Evolutionary conservation across 2,113 vertebrate genomes (phyloP).

Genomic region (Corvus moneduloides): DNA sequence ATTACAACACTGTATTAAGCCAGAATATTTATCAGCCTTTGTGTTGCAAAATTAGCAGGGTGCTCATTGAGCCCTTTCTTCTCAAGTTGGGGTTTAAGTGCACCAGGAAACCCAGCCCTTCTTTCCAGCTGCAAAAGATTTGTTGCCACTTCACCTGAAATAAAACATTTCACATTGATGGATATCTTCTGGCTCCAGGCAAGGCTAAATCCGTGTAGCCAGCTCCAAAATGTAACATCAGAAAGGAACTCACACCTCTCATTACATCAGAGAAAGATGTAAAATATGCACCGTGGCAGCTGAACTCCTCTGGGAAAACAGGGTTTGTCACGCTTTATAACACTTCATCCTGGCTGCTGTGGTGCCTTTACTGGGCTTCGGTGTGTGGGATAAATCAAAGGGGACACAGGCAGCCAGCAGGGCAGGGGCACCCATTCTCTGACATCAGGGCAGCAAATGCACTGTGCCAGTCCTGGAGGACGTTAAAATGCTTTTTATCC

Average conservation of each 20-base stretch:
- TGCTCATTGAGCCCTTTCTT: not conserved
- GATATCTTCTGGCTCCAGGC: conserved; percentile 3
- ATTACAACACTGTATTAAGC: not conserved
- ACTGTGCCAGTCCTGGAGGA: not conserved
- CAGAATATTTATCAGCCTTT: not conserved
- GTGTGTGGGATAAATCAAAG: not conserved
- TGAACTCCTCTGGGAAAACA: conserved; percentile 22
- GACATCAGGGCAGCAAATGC: not conserved
- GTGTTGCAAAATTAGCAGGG: not conserved
- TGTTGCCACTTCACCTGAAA: not conserved
- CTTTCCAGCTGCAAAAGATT: not conserved
- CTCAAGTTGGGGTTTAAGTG: rapidly evolving
- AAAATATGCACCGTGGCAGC: conserved; percentile 49
- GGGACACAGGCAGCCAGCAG: not conserved
- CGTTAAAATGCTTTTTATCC: not conserved
- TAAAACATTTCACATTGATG: not conserved
- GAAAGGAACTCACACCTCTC: conserved; percentile 33
- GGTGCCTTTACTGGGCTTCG: not conserved
- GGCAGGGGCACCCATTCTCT: not conserved
- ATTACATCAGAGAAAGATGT: conserved; percentile 18
- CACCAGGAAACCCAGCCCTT: not conserved
- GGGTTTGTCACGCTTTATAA: conserved; percentile 41
- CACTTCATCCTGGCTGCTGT: not conserved
- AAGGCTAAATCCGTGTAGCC: not conserved
- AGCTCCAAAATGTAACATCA: not conserved